Evolutionary conservation across 2,888 invertebrate species (phyloP).

Genomic region (Agrotis exclamationis): DNA sequence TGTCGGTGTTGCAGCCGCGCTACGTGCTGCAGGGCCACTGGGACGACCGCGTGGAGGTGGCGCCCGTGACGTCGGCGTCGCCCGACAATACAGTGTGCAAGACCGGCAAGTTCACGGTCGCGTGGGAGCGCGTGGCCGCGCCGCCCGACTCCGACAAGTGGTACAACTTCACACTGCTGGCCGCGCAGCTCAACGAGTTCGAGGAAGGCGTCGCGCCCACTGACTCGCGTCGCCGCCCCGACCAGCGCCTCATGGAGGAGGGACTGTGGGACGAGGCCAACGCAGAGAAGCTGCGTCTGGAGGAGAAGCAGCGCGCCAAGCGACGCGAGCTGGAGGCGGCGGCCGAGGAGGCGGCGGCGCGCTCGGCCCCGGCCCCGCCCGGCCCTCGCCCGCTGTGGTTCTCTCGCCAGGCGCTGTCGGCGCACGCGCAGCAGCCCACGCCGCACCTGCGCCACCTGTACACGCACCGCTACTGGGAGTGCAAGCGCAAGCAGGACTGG

Average conservation of each 20-base stretch:
- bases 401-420: slow-evolving; percentile 94
- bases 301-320: slow-evolving; percentile 98
- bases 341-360: slow-evolving; percentile 93
- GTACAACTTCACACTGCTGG: slow-evolving; percentile 98
- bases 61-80: slow-evolving; percentile 94
- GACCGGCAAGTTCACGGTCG: slow-evolving; percentile 95
- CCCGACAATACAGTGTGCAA: slow-evolving; percentile 97
- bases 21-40: slow-evolving; percentile 96
- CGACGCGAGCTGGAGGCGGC: slow-evolving; percentile 95
- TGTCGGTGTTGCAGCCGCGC: slow-evolving; percentile 92
- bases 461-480: slow-evolving; percentile 97
- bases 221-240: slow-evolving; percentile 97
- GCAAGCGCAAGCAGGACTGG: slow-evolving; percentile 97
- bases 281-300: slow-evolving; percentile 95
- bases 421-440: slow-evolving; percentile 78
- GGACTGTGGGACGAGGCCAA: slow-evolving; percentile 98
- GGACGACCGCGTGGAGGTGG: slow-evolving; percentile 98
- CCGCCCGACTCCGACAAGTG: slow-evolving; percentile 93
- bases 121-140: slow-evolving; percentile 96
- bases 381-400: slow-evolving; percentile 98
- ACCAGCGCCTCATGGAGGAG: slow-evolving; percentile 99
- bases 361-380: slow-evolving; percentile 91
- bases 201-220: slow-evolving; percentile 98
- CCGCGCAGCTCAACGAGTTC: slow-evolving; percentile 98
- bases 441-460: slow-evolving; percentile 94